Base-by-base conservation (phyloP, 2,888 invertebrate species). In the Gerris lacustris region DNA sequence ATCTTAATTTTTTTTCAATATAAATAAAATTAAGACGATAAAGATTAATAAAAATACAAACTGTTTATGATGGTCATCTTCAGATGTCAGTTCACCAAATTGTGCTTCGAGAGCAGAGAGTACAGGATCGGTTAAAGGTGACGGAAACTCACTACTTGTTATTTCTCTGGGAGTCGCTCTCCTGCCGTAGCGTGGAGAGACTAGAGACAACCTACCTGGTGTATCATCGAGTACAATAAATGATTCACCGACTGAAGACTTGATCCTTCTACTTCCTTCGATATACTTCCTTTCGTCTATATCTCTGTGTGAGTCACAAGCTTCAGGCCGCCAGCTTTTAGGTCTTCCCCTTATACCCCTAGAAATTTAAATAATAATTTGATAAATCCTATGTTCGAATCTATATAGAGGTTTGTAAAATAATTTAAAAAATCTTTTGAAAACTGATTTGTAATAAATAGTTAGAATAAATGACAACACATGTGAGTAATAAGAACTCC, bases 311-410 rank as follows among this genome's bases (percentile, higher is more conserved):
- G 67, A 67, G 44, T 67, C 66, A 44, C 18, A 67, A 17, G 70
- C 64, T 18, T n/a, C 31, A 45, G 67, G 69, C 62, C 72, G 63
- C 69, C 69, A 72, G 63, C 67, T 72, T 6, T 64, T 67, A 67
- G 70, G 69, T 55, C 72, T 72, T 55, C 55, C 55, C 15, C 15
- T 55, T 11, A 71, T 69, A 6, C 43, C 67, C 68, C 43, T 18
- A 1, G 67, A 18, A 66, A 45, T 62, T 9, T 18, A 68, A 45
- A 55, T 45, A 31, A 6, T 68, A 45, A 9, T 9, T n/a, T 45
- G 45, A 68, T 6, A 9, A 15, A 47, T 6, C 6, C n/a, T 63
- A 66, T 62, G 55, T 43, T 17, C 18, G 6, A 18, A 47, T 15
- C 6, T 31, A 45, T 64, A n/a, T 66, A 64, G n/a, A n/a, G n/a